phyloP scores from a whole-genome alignment of 2,888 invertebrate genomes.

The Orchesella flavescens region DNA sequence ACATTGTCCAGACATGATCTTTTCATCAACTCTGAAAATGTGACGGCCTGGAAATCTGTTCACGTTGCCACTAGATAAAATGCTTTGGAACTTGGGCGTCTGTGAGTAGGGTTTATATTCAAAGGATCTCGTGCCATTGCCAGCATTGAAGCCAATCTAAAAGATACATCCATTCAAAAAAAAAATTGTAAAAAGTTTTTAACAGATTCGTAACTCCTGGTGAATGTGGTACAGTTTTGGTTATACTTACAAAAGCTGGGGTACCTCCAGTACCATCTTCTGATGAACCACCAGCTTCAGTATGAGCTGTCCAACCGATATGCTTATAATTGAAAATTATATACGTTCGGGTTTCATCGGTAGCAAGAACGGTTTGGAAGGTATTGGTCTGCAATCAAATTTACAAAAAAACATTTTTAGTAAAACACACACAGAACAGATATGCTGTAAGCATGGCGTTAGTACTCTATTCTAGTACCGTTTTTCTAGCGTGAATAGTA shows the following conservation, averaged over 20 bases:
- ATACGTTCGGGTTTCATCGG: constrained; percentile 95
- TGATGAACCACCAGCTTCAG: constrained; percentile 92
- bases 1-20: constrained; percentile 93
- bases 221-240: too few species aligned
- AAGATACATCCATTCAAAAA: constrained; percentile 62
- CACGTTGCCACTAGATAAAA: constrained; percentile 88
- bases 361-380: constrained; percentile 94
- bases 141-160: constrained; percentile 96
- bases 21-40: constrained; percentile 95
- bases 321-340: constrained; percentile 95
- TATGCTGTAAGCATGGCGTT: not conserved
- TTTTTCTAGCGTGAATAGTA: constrained; percentile 72
- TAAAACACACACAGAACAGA: not conserved
- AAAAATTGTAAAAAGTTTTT: too few species aligned
- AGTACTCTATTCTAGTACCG: constrained; percentile 66
- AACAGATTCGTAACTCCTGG: too few species aligned
- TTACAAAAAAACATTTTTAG: constrained; percentile 28
- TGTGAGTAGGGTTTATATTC: constrained; percentile 94
- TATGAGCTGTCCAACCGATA: constrained; percentile 92
- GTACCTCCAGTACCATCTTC: constrained; percentile 89
- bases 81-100: constrained; percentile 86
- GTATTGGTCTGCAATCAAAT: constrained; percentile 85
- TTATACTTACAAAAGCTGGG: constrained; percentile 87
- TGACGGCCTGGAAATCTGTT: constrained; percentile 92
- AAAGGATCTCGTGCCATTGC: constrained; percentile 91